Conservation (phyloP, 2,888 invertebrate genomes). For the Coenonympha arcania region DNA sequence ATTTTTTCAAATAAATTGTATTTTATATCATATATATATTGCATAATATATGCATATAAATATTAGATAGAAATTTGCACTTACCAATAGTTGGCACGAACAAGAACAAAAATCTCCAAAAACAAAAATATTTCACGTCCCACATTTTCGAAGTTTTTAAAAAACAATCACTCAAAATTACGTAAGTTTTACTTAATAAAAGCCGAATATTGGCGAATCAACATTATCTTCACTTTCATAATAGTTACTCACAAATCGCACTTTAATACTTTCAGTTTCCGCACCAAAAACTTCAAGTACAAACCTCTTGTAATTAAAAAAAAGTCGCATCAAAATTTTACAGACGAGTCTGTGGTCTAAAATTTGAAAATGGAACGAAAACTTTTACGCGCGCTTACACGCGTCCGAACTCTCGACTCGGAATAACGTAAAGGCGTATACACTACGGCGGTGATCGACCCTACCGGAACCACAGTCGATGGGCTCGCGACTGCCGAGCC, state of each 20-base stretch:
- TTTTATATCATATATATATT: too few species aligned
- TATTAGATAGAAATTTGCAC: too few species aligned
- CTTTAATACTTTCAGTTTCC: constrained; percentile 1
- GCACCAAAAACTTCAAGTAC: not conserved
- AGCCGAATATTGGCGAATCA: constrained; percentile 33
- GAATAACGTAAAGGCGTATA: constrained; percentile 50
- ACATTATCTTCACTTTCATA: constrained; percentile 32
- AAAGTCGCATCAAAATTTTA: not conserved
- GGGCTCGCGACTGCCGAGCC: constrained; percentile 66
- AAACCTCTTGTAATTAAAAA: constrained; percentile 5
- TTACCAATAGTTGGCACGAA: constrained; percentile 51
- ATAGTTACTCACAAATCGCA: constrained; percentile 30
- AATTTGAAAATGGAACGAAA: constrained; percentile 14
- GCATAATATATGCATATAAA: too few species aligned
- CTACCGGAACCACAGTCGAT: constrained; percentile 74
- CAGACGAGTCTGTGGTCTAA: not conserved
- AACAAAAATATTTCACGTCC: constrained; percentile 44
- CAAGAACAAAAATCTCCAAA: constrained; percentile 48
- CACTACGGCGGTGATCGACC: constrained; percentile 67
- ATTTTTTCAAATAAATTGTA: too few species aligned
- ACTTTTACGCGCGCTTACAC: constrained; percentile 52
- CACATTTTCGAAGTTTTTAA: constrained; percentile 49
- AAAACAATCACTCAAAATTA: constrained; percentile 21
- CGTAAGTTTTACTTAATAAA: constrained; percentile 32
- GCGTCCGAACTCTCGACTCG: constrained; percentile 37